These are phyloP conservation scores for Bilobella aurantiaca DNA, from an alignment of 1,140 invertebrate species.

Conservation along the genomic window DNA sequence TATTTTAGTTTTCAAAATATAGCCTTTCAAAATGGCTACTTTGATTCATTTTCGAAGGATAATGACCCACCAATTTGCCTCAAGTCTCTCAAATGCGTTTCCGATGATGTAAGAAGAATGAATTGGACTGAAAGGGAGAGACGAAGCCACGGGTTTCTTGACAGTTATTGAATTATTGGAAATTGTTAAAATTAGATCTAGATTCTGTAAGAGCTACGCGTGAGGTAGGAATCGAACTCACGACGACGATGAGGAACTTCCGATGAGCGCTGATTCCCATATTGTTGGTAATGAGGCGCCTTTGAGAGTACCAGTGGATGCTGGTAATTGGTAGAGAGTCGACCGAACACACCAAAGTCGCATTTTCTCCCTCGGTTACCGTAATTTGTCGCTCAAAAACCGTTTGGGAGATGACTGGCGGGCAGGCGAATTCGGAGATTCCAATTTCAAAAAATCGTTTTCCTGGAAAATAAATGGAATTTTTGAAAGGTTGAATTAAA, in stretches of 20 bases:
- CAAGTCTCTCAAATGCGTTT: background rate
- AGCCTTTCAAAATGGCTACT: too few relatives aligned
- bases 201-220: too few relatives aligned
- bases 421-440: constrained; percentile 75
- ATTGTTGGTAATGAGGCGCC: constrained; percentile 64
- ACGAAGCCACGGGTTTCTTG: background rate
- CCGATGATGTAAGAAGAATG: background rate
- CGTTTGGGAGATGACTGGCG: constrained; percentile 58
- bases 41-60: too few relatives aligned
- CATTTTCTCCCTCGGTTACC: constrained; percentile 67
- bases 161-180: background rate
- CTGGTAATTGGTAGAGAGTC: constrained; percentile 67
- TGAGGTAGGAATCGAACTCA: constrained; percentile 47
- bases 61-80: too few relatives aligned
- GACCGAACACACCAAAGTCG: constrained; percentile 66
- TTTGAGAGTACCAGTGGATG: constrained; percentile 79
- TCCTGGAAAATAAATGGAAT: constrained; percentile 17
- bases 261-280: constrained; percentile 59
- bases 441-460: constrained; percentile 57
- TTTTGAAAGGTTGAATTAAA: background rate
- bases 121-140: background rate
- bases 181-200: background rate
- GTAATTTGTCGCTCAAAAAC: constrained; percentile 63
- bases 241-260: constrained; percentile 66
- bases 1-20: too few relatives aligned